Evolutionary conservation across 2,888 invertebrate genomes (phyloP).

Genomic region (Gymnoscelis rufifasciata): DNA sequence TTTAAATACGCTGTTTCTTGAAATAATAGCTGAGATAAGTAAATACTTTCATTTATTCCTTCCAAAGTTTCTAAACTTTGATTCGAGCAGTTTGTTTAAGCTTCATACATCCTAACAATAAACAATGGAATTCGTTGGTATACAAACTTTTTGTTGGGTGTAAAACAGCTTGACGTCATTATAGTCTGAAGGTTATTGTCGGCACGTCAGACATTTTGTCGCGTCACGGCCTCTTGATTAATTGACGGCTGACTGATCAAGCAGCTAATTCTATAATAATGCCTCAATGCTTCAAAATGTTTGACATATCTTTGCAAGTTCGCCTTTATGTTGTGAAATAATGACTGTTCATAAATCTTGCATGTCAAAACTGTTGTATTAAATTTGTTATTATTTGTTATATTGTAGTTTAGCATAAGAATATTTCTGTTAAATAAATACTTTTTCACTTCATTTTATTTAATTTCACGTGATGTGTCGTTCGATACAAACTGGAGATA

Average conservation of each 20-base stretch:
- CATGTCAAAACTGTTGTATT: background rate
- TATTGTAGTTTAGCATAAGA: no score
- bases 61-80: background rate
- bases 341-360: no score
- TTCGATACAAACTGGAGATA: no score
- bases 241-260: constrained; percentile 14
- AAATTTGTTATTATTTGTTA: no score
- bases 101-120: background rate
- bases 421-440: no score
- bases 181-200: background rate
- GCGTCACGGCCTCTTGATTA: constrained; percentile 17
- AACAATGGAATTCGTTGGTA: background rate
- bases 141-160: background rate
- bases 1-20: no score
- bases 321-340: no score
- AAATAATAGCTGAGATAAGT: no score
- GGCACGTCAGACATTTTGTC: constrained; percentile 7
- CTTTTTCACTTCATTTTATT: no score
- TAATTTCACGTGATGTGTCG: no score
- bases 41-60: no score
- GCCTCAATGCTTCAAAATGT: constrained; percentile 6
- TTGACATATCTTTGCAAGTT: background rate
- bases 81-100: background rate
- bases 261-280: constrained; percentile 15
- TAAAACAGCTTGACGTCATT: background rate